Base-by-base conservation (phyloP, 37 sponge, comb jelly and placozoan species). In the Beroe forskalii region DNA sequence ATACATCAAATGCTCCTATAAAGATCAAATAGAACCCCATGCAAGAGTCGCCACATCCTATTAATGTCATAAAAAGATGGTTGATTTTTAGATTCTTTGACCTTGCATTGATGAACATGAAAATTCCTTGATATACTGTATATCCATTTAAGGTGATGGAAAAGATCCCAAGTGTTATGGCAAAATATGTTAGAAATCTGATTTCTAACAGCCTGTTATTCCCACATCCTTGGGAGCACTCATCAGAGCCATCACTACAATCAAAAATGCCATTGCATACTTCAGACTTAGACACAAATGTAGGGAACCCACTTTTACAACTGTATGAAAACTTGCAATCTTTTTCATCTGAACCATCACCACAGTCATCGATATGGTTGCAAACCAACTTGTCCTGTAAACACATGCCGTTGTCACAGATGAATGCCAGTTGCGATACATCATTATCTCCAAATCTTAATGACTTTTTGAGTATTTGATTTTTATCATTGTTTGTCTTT, bases 161-260 rank as follows among this genome's bases (percentile, higher is more conserved):
- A 19, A 30, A 24, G 3, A 63, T 63, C 25, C 66, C 66, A 28
- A 63, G 20, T 28, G 25, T 24, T 19, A 63, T 4, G 6, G 66
- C 66, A 28, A 63, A 19, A 63, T 63, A 63, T 63, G 28, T 63
- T 4, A 63, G 66, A 20, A 30, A 24, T n/a, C 28, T n/a, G 66
- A 8, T 63, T 63, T 63, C 2, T 20, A 63, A 63, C 4, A 63
- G 66, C 25, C 25, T 63, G 25, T 63, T 30, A 63, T 63, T 63
- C 3, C 66, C n/a, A 63, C 66, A 63, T 63, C n/a, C 66, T 30
- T 63, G 66, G 20, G 66, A 63, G 66, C 66, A 63, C 25, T 63
- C 66, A 63, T 63, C 66, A n/a, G 66, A 63, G 66, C 66, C 66
- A 63, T 63, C 66, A 28, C 28, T 28, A 63, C 66, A 63, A 20